Evolutionary conservation across 2,113 vertebrate species (phyloP), one percentile per base, ranked within the genome.

Genomic region (Tauraco erythrolophus): DNA sequence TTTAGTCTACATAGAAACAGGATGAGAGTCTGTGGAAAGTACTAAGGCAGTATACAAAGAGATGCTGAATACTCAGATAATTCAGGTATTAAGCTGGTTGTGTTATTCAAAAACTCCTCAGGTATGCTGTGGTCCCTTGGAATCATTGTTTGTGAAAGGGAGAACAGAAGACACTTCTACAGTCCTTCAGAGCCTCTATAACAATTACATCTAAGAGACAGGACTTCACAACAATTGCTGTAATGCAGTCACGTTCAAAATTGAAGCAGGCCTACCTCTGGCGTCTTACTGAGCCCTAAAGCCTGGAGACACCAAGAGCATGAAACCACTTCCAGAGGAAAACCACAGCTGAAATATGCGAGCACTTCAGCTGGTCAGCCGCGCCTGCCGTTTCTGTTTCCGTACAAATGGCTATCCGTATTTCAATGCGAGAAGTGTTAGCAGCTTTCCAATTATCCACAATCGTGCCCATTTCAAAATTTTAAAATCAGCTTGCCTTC

Each of bases 271-370:
- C 8, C 66, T 51, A 37, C 33, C 51, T 2, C 51, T 6, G 48
- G 58, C 37, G 31, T 61, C 58, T 28, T 1, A 16, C 22, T 21
- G 51, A 64, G 90, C 30, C 65, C 61, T 66, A 33, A n/a, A 45
- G 51, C 65, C 56, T 23, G 25, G 24, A 70, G 27, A 37, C 30
- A 62, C 24, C 54, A 72, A 31, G 50, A 91, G 62, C 37, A 18
- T 2, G 30, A 76, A 81, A 74, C 8, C 18, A 4, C 56, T 51
- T 23, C 41, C 64, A 84, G 86, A 57, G 64, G 54, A 60, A 85
- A 77, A 2, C 37, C 41, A 16, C 1, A 0, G 60, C 89, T 75
- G 7, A 31, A 57, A 7, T 0, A 22, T 4, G 5, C 19, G 8
- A 1, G 2, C 3, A 0, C 8, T 43, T 6, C 17, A 39, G 39